These are phyloP conservation scores for Anableps anableps DNA, from an alignment of 2,797 vertebrate genomes.

Conservation along the genomic window DNA sequence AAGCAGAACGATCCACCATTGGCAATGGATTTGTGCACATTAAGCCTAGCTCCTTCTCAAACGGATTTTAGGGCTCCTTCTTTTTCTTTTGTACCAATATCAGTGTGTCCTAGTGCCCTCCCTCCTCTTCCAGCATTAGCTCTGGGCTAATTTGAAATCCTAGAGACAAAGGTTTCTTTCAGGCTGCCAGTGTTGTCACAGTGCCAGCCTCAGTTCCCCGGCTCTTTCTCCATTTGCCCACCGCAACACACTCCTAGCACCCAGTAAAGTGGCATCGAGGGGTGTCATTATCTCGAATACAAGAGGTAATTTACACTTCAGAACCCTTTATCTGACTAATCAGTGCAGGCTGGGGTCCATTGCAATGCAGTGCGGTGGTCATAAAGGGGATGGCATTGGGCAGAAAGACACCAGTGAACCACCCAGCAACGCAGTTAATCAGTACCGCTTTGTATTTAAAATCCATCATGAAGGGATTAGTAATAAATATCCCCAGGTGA, in stretches of 20 bases:
- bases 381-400: conserved; percentile 43
- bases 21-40: conserved; percentile 30
- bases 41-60: conserved; percentile 26
- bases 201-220: conserved; percentile 71
- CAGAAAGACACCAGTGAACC: conserved; percentile 50
- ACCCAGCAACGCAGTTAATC: conserved; percentile 2
- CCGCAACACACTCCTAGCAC: conserved; percentile 52
- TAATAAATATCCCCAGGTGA: neutral
- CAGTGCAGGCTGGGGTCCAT: conserved; percentile 43
- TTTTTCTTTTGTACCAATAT: conserved; percentile 29
- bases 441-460: neutral
- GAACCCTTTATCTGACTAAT: conserved; percentile 64
- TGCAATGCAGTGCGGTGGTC: conserved; percentile 22
- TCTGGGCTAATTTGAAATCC: conserved; percentile 71
- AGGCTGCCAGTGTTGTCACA: conserved; percentile 60
- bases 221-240: conserved; percentile 56
- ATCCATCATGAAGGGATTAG: neutral
- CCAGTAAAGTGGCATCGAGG: conserved; percentile 61
- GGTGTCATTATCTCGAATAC: conserved; percentile 69
- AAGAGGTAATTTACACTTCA: conserved; percentile 62
- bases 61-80: conserved; percentile 38
- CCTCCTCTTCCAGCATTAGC: conserved; percentile 27
- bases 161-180: conserved; percentile 75
- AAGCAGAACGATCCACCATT: conserved; percentile 22
- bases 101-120: conserved; percentile 8